A percentile compares a stretch with the other conserved stretches of the same genome.
These are phyloP conservation scores for Meandrusa payeni DNA, from an alignment of 2,888 invertebrate genomes.

Conservation along the genomic window DNA sequence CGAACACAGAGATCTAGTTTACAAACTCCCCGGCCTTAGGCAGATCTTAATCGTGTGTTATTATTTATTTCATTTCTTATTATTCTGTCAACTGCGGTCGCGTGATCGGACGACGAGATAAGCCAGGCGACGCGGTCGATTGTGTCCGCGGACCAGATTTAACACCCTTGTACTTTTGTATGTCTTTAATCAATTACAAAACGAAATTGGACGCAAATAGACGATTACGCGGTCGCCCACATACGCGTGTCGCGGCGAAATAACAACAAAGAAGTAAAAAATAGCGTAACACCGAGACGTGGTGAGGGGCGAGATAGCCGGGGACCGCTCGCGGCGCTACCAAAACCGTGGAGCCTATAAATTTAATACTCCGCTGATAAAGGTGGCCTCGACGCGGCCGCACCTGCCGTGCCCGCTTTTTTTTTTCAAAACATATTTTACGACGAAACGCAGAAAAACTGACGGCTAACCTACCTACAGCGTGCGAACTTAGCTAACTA, in stretches of 20 bases:
- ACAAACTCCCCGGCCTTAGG: slow-evolving; percentile 23
- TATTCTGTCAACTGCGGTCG: slow-evolving; percentile 16
- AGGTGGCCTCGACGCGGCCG: slow-evolving; percentile 45
- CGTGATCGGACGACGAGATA: slow-evolving; percentile 19
- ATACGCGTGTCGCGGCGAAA: slow-evolving; percentile 15
- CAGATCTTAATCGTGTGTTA: slow-evolving; percentile 23
- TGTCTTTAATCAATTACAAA: slow-evolving; percentile 15
- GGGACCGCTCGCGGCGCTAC: slow-evolving; percentile 64
- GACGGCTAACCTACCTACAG: slow-evolving; percentile 36
- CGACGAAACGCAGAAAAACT: slow-evolving; percentile 61
- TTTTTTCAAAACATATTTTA: slow-evolving; percentile 63
- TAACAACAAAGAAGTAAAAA: slow-evolving; percentile 31
- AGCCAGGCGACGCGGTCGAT: neutral
- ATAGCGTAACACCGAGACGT: slow-evolving; percentile 32
- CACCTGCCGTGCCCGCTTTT: slow-evolving; percentile 56
- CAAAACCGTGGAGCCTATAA: slow-evolving; percentile 58
- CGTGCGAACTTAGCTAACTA: slow-evolving; percentile 19
- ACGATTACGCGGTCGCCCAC: slow-evolving; percentile 2
- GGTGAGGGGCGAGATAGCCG: slow-evolving; percentile 32
- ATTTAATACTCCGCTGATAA: slow-evolving; percentile 59
- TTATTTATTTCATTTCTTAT: slow-evolving; percentile 25
- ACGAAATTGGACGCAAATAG: slow-evolving; percentile 4
- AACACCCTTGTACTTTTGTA: neutral
- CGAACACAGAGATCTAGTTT: slow-evolving; percentile 24
- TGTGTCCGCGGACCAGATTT: neutral